Conservation (phyloP, 1,140 invertebrate species). For the Saccostrea glomerata region DNA sequence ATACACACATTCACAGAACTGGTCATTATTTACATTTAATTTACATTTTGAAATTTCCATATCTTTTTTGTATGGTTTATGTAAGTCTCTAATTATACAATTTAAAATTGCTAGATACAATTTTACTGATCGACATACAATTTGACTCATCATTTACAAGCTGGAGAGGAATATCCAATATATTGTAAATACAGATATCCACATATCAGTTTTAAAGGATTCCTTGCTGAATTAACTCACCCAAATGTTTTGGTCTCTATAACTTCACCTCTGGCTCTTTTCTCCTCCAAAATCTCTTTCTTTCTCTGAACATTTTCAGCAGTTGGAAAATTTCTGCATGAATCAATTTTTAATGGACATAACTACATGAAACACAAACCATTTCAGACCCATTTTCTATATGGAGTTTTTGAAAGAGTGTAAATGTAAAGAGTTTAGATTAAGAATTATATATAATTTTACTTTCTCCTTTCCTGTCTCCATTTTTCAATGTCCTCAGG, state of each 20-base stretch:
- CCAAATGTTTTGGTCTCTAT: slow-evolving; percentile 74
- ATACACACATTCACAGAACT: too few species aligned
- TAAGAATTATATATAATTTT: slow-evolving; percentile 50
- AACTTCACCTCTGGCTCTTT: slow-evolving; percentile 79
- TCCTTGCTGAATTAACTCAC: slow-evolving; percentile 50
- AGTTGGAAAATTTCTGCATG: slow-evolving; percentile 81
- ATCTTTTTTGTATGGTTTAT: too few species aligned
- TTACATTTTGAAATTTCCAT: too few species aligned
- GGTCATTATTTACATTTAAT: too few species aligned
- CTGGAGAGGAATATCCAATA: too few species aligned
- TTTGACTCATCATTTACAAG: too few species aligned
- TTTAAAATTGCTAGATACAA: too few species aligned
- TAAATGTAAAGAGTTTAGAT: neutral
- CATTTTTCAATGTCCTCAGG: slow-evolving; percentile 91
- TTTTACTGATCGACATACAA: too few species aligned
- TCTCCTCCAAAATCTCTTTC: slow-evolving; percentile 84
- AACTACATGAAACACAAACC: neutral
- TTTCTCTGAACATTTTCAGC: slow-evolving; percentile 85
- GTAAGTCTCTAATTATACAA: too few species aligned
- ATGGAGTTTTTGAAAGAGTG: neutral
- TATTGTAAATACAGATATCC: too few species aligned
- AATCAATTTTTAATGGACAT: neutral
- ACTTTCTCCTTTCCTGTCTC: slow-evolving; percentile 88
- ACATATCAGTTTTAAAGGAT: too few species aligned
- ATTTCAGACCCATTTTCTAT: neutral